Percentiles rank a stretch among this genome's conserved stretches.
phyloP scores from a whole-genome alignment of 1,140 invertebrate species.

The Apocrypta bakeri region DNA sequence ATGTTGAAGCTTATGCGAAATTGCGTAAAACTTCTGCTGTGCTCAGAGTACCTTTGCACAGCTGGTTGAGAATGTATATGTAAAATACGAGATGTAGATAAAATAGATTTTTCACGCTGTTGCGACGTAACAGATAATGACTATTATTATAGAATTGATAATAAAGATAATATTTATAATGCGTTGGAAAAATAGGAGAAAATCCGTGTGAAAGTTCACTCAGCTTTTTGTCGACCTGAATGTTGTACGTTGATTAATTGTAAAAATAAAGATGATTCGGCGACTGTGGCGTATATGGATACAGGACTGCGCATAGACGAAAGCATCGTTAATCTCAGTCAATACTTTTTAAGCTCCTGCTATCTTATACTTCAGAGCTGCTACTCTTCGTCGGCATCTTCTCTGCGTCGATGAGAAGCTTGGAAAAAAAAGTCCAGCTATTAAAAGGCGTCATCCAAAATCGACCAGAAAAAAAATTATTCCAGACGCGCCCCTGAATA shows the following conservation, averaged over 20 bases:
- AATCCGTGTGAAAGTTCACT: neutral
- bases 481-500: neutral
- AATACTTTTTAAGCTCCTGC: slow-evolving; percentile 25
- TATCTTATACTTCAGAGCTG: neutral
- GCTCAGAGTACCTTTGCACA: too few species aligned
- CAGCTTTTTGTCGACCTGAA: neutral
- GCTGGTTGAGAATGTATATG: too few species aligned
- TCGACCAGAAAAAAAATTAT: slow-evolving; percentile 4
- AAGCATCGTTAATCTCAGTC: slow-evolving; percentile 40
- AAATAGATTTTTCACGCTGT: too few species aligned
- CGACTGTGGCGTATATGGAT: neutral
- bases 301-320: slow-evolving; percentile 1
- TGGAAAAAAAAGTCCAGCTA: too few species aligned
- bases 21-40: too few species aligned
- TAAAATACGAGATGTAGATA: too few species aligned
- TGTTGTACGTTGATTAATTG: slow-evolving; percentile 35
- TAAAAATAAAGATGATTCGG: slow-evolving; percentile 42
- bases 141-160: too few species aligned
- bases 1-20: too few species aligned
- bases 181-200: neutral
- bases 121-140: too few species aligned
- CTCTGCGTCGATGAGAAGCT: neutral
- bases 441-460: too few species aligned
- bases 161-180: too few species aligned
- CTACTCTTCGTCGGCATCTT: neutral